Percentiles rank a stretch among this genome's conserved stretches.
phyloP scores from a whole-genome alignment of 2,797 vertebrate species.

The Microcaecilia unicolor region DNA sequence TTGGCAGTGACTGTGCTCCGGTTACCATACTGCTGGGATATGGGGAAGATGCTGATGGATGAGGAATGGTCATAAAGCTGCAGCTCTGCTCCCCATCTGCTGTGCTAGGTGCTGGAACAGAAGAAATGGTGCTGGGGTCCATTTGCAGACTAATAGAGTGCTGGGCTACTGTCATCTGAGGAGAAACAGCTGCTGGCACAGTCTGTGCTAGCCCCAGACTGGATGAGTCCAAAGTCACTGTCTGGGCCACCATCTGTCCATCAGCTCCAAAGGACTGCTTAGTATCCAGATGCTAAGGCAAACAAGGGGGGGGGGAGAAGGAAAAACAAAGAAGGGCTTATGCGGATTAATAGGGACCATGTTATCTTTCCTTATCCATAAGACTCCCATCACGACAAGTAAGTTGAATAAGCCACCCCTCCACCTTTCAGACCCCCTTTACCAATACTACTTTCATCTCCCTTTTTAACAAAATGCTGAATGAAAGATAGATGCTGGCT shows the following conservation, averaged over 20 bases:
- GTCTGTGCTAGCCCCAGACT: slow-evolving; percentile 33
- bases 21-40: slow-evolving; percentile 4
- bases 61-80: slow-evolving; percentile 11
- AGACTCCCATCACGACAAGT: too few species aligned
- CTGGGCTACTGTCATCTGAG: slow-evolving; percentile 39
- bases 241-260: slow-evolving; percentile 6
- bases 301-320: slow-evolving; percentile 17
- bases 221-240: slow-evolving; percentile 12
- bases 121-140: slow-evolving; percentile 40
- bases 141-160: slow-evolving; percentile 22
- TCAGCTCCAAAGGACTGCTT: slow-evolving; percentile 24
- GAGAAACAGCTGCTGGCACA: slow-evolving; percentile 52
- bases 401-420: too few species aligned
- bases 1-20: slow-evolving; percentile 2
- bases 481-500: too few species aligned
- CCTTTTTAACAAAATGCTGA: too few species aligned
- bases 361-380: too few species aligned
- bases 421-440: too few species aligned
- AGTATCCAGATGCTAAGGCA: slow-evolving; percentile 48
- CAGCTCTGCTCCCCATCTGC: slow-evolving; percentile 5
- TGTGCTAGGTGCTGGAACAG: slow-evolving; percentile 26
- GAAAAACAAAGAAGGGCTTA: background rate
- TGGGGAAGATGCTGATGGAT: background rate
- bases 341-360: too few species aligned
- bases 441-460: too few species aligned